These are phyloP conservation scores for Sakesphorus luctuosus DNA, from an alignment of 2,113 vertebrate species.

Conservation along the genomic window DNA sequence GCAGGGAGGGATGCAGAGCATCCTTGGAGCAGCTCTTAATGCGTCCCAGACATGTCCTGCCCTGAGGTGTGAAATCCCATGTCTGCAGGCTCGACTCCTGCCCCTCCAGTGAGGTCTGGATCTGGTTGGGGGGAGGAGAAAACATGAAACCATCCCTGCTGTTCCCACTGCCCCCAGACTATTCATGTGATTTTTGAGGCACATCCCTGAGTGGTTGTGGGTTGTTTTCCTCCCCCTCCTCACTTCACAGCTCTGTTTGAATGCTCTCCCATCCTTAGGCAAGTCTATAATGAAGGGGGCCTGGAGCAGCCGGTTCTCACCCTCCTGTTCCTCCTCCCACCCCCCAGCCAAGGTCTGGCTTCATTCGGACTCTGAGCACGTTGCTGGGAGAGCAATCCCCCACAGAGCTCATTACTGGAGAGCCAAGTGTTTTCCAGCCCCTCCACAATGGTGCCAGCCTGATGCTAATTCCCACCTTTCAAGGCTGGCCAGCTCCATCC, in stretches of 20 bases:
- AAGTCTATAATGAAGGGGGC: not conserved
- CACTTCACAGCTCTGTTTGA: not conserved
- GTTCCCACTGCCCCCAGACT: not conserved
- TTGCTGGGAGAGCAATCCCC: not conserved
- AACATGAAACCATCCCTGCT: not conserved
- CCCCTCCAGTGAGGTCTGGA: not conserved
- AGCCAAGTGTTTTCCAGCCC: not conserved
- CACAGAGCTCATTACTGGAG: constrained; percentile 13
- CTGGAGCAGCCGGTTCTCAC: not conserved
- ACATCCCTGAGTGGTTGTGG: not conserved
- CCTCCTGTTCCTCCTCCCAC: not conserved
- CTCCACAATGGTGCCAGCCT: not conserved
- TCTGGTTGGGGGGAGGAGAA: not conserved
- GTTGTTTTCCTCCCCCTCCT: not conserved
- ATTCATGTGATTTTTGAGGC: not conserved
- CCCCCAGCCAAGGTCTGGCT: not conserved
- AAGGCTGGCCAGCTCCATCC: not conserved
- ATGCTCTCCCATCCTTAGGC: not conserved
- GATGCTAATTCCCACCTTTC: not conserved
- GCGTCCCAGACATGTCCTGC: not conserved
- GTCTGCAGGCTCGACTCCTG: not conserved
- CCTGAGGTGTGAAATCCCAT: fast-evolving
- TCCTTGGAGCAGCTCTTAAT: not conserved
- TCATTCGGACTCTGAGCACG: not conserved
- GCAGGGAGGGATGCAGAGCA: not conserved